Percentiles rank a stretch among this genome's conserved stretches.
Conservation (phyloP, 1,140 invertebrate species). For the Chironomus striatipennis region DNA sequence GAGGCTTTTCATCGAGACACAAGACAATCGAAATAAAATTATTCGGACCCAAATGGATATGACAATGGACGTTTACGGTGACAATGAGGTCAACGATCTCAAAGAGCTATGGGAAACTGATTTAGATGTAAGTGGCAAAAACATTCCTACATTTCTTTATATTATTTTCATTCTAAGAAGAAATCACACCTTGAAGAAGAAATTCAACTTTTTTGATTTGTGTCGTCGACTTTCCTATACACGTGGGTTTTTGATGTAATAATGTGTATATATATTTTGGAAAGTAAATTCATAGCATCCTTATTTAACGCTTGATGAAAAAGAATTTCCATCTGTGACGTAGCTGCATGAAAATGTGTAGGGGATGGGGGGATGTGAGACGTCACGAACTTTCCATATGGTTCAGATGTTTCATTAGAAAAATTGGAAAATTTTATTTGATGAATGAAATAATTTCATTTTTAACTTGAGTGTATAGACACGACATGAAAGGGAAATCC, state of each 20-base stretch:
- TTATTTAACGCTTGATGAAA: too few relatives aligned
- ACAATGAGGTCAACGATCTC: slow-evolving; percentile 23
- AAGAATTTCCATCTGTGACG: neutral
- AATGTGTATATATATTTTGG: too few relatives aligned
- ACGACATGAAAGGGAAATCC: neutral
- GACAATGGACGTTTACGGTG: slow-evolving; percentile 20
- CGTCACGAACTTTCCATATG: slow-evolving; percentile 13
- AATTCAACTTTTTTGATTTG: neutral
- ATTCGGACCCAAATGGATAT: slow-evolving; percentile 11
- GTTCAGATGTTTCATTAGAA: neutral
- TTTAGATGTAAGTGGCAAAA: slow-evolving; percentile 1
- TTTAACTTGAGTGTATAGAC: neutral
- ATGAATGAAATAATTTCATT: neutral
- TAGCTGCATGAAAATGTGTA: neutral
- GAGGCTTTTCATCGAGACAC: too few relatives aligned
- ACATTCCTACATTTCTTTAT: neutral
- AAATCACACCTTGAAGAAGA: neutral
- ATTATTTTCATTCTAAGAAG: neutral
- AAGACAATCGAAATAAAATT: neutral
- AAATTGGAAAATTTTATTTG: neutral
- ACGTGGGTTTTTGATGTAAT: neutral
- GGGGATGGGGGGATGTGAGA: neutral
- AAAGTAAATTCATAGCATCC: too few relatives aligned
- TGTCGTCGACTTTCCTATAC: neutral
- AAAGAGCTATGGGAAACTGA: slow-evolving; percentile 16